Percentiles rank a stretch among this genome's conserved stretches.
These are phyloP conservation scores for Rana temporaria DNA, from an alignment of 2,113 vertebrate species.

Conservation along the genomic window DNA sequence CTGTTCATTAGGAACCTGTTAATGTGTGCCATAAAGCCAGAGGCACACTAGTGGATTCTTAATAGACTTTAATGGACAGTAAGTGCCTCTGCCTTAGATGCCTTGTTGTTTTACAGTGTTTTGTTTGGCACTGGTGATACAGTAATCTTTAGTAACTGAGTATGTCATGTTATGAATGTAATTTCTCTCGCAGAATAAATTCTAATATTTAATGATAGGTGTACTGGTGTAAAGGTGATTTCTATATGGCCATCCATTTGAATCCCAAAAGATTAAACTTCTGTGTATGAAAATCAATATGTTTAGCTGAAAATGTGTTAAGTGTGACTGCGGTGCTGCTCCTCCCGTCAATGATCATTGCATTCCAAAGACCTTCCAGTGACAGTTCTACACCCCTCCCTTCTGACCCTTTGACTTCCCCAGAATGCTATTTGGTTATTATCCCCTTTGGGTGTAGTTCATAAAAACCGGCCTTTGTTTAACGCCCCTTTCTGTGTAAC, in stretches of 20 bases:
- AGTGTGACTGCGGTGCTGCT: neutral
- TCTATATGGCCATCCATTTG: neutral
- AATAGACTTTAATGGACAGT: too few relatives aligned
- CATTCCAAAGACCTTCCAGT: constrained; percentile 1
- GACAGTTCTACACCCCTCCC: neutral
- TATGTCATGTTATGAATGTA: too few relatives aligned
- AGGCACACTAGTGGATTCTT: too few relatives aligned
- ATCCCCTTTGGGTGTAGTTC: neutral
- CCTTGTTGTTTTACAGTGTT: too few relatives aligned
- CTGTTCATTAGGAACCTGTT: too few relatives aligned
- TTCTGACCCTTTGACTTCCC: constrained; percentile 24
- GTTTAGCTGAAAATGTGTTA: constrained; percentile 16
- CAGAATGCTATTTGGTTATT: constrained; percentile 15
- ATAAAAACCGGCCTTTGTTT: constrained; percentile 34
- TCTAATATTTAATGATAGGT: too few relatives aligned
- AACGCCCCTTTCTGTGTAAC: neutral
- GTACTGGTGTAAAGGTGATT: neutral
- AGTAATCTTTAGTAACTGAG: too few relatives aligned
- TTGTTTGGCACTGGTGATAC: too few relatives aligned
- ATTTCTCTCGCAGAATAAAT: too few relatives aligned
- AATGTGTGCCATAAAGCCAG: too few relatives aligned
- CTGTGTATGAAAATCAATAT: constrained; percentile 9
- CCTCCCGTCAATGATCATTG: constrained; percentile 6
- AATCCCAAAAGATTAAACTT: neutral
- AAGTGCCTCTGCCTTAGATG: too few relatives aligned